These are phyloP conservation scores for Apis dorsata DNA, from an alignment of 1,140 invertebrate species.

Conservation along the genomic window DNA sequence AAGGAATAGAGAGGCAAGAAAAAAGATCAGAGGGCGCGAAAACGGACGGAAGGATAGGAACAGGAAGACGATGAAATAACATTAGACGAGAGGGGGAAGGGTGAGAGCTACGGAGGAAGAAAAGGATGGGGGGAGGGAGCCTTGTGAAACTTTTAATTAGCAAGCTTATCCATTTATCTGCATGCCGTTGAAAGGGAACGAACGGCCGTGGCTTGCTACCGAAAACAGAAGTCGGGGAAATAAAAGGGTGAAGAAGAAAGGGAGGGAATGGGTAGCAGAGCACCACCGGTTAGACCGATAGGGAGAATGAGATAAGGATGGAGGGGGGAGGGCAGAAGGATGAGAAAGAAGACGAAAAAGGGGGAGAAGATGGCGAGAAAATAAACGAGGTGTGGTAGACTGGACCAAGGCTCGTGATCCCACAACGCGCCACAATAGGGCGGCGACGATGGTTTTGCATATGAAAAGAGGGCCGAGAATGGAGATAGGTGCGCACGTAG, in stretches of 20 bases:
- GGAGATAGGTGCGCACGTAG: constrained; percentile 63
- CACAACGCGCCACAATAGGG: constrained; percentile 74
- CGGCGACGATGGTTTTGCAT: constrained; percentile 75
- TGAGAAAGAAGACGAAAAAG: constrained; percentile 1
- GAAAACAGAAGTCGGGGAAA: constrained; percentile 35
- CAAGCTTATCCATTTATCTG: constrained; percentile 74
- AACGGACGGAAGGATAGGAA: too few species aligned
- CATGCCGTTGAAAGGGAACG: constrained; percentile 59
- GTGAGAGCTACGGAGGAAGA: not conserved
- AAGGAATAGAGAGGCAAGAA: not conserved
- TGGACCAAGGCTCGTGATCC: constrained; percentile 72
- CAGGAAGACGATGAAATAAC: constrained; percentile 3
- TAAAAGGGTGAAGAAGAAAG: constrained; percentile 32
- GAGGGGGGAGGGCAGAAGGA: constrained; percentile 8
- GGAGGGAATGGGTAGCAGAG: not conserved
- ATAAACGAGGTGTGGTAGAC: constrained; percentile 76
- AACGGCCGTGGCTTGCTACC: constrained; percentile 46
- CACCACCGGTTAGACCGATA: not conserved
- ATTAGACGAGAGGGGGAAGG: not conserved
- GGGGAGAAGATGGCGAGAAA: constrained; percentile 58
- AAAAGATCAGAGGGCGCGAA: not conserved
- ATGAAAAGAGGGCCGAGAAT: constrained; percentile 74
- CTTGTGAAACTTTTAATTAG: constrained; percentile 75
- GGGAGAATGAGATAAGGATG: not conserved
- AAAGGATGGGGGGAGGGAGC: not conserved